phyloP scores from a whole-genome alignment of 2,888 invertebrate genomes.

The Metallyticus violacea region DNA sequence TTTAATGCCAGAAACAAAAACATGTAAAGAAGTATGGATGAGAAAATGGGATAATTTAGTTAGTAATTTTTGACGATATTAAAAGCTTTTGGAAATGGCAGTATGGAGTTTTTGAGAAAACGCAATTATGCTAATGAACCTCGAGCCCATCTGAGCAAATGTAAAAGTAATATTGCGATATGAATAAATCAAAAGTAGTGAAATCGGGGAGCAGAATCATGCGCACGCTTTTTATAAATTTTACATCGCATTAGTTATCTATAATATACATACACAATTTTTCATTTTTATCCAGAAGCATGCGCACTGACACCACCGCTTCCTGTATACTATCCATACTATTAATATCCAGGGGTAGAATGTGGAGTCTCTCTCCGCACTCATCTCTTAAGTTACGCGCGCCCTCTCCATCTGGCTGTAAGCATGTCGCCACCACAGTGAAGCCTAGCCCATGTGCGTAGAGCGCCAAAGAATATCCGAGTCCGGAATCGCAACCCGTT shows the following conservation, averaged over 20 bases:
- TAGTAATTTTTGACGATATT: too few species aligned
- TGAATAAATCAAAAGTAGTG: too few species aligned
- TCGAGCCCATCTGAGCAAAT: too few species aligned
- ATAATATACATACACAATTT: neutral
- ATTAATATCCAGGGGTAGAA: slow-evolving; percentile 46
- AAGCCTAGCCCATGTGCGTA: slow-evolving; percentile 41
- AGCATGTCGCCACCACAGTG: slow-evolving; percentile 46
- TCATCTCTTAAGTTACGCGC: slow-evolving; percentile 35
- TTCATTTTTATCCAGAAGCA: neutral
- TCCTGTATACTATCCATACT: slow-evolving; percentile 37
- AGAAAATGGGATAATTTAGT: too few species aligned
- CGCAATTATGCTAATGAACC: too few species aligned
- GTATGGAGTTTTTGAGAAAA: too few species aligned
- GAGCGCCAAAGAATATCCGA: slow-evolving; percentile 41
- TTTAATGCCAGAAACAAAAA: too few species aligned
- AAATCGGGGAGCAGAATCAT: too few species aligned
- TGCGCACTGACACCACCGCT: slow-evolving; percentile 23
- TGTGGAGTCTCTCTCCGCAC: slow-evolving; percentile 37
- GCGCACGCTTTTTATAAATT: neutral
- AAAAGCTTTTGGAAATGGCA: too few species aligned
- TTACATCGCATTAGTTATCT: neutral
- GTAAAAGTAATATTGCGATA: too few species aligned
- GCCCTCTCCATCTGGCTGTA: slow-evolving; percentile 40
- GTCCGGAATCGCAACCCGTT: slow-evolving; percentile 44
- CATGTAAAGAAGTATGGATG: too few species aligned